A percentile compares a stretch with the other conserved stretches of the same genome.
These are phyloP conservation scores for Sweltsa coloradensis DNA, from an alignment of 1,140 invertebrate species.

Conservation along the genomic window DNA sequence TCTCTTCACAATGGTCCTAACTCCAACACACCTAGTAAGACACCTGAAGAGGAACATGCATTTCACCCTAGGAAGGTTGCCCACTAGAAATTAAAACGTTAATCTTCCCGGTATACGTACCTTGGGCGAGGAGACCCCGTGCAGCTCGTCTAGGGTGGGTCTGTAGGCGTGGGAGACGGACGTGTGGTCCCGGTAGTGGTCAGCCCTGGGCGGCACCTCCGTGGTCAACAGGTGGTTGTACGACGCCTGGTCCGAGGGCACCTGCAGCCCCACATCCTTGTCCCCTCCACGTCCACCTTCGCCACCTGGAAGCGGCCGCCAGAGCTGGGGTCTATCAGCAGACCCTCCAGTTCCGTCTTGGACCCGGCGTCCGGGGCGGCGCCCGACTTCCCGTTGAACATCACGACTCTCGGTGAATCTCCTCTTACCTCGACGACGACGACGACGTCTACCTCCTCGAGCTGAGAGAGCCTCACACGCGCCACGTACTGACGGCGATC, in stretches of 20 bases:
- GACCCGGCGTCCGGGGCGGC: neutral
- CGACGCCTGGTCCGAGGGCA: no score
- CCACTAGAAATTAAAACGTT: slow-evolving; percentile 23
- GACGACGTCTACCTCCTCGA: no score
- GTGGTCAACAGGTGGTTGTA: slow-evolving; percentile 39
- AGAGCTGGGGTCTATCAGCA: no score
- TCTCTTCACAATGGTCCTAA: no score
- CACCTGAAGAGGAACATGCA: no score
- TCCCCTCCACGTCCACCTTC: neutral
- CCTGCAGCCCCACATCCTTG: neutral
- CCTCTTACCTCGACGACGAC: slow-evolving; percentile 5
- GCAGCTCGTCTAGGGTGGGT: slow-evolving; percentile 44
- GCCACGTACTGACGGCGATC: no score
- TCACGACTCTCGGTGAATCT: slow-evolving; percentile 6
- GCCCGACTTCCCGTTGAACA: neutral
- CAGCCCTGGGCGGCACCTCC: slow-evolving; percentile 40
- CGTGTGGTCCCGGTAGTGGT: slow-evolving; percentile 43
- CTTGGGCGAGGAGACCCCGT: no score
- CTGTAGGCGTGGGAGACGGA: slow-evolving; percentile 34
- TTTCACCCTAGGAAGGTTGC: no score
- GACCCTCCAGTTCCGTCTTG: slow-evolving; percentile 2
- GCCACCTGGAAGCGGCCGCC: neutral
- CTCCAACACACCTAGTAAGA: no score
- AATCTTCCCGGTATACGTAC: no score
- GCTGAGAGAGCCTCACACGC: no score